These are phyloP conservation scores for Raja brachyura DNA, from an alignment of 2,113 vertebrate species.

Conservation along the genomic window DNA sequence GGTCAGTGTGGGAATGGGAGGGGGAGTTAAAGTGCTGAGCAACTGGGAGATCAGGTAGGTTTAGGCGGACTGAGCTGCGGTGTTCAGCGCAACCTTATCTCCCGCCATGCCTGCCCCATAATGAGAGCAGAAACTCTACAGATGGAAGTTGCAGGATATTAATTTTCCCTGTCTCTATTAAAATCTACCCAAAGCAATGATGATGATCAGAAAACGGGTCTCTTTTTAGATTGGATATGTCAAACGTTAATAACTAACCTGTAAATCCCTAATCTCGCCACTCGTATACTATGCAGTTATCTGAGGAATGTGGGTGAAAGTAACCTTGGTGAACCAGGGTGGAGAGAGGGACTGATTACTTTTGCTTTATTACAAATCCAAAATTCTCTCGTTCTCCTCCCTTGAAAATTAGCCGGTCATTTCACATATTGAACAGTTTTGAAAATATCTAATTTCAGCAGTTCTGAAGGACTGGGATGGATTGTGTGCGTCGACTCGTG, in stretches of 20 bases:
- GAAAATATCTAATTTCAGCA: not conserved
- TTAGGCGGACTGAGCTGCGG: too few relatives aligned
- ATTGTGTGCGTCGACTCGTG: not conserved
- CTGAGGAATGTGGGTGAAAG: not conserved
- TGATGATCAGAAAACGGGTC: not conserved
- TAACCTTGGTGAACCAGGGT: not conserved
- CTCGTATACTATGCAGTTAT: not conserved
- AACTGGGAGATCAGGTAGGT: too few relatives aligned
- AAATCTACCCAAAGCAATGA: not conserved
- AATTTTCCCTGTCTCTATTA: not conserved
- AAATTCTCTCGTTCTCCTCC: not conserved
- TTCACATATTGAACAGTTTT: not conserved
- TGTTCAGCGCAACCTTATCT: too few relatives aligned
- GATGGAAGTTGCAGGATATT: not conserved
- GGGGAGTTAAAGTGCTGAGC: too few relatives aligned
- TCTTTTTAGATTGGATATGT: not conserved
- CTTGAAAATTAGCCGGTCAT: not conserved
- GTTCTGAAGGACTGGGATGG: not conserved
- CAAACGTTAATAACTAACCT: constrained; percentile 8
- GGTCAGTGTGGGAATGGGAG: too few relatives aligned
- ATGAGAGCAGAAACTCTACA: not conserved
- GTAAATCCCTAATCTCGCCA: not conserved
- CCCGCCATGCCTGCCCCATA: not conserved
- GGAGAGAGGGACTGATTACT: not conserved
- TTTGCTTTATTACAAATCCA: not conserved